phyloP scores from a whole-genome alignment of 2,797 vertebrate species.

The Danio albolineatus region DNA sequence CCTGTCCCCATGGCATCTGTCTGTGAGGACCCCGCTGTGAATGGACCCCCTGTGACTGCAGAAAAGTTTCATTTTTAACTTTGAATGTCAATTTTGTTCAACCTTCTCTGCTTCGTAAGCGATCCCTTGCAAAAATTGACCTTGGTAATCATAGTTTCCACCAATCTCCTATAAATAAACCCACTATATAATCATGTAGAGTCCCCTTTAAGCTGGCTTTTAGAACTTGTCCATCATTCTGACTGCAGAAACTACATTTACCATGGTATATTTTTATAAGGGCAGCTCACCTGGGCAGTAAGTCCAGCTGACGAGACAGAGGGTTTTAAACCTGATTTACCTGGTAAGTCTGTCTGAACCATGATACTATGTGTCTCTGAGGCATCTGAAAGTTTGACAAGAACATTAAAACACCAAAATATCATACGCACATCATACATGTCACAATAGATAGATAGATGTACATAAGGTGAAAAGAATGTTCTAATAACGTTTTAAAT shows the following conservation, averaged over 20 bases:
- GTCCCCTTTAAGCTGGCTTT: neutral
- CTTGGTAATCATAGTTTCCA: constrained; percentile 26
- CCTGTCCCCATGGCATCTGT: constrained; percentile 68
- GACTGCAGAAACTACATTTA: constrained; percentile 33
- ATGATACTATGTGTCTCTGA: constrained; percentile 56
- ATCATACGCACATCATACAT: neutral
- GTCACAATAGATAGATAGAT: too few relatives aligned
- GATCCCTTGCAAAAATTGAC: constrained; percentile 21
- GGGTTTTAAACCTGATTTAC: constrained; percentile 50
- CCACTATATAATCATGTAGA: neutral
- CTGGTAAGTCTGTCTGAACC: constrained; percentile 61
- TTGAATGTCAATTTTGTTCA: neutral
- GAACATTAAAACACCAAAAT: neutral
- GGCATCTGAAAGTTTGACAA: constrained; percentile 44
- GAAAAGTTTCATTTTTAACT: constrained; percentile 25
- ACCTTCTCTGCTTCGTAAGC: neutral
- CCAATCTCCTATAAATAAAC: neutral
- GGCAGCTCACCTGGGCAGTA: constrained; percentile 18
- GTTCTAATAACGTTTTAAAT: too few relatives aligned
- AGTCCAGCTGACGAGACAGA: constrained; percentile 7
- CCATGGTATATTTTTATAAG: constrained; percentile 31
- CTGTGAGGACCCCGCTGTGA: constrained; percentile 60
- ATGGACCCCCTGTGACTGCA: constrained; percentile 64
- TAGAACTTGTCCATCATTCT: neutral
- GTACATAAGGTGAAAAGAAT: too few relatives aligned